phyloP scores from a whole-genome alignment of 2,113 vertebrate species.

The Octodon degus region DNA sequence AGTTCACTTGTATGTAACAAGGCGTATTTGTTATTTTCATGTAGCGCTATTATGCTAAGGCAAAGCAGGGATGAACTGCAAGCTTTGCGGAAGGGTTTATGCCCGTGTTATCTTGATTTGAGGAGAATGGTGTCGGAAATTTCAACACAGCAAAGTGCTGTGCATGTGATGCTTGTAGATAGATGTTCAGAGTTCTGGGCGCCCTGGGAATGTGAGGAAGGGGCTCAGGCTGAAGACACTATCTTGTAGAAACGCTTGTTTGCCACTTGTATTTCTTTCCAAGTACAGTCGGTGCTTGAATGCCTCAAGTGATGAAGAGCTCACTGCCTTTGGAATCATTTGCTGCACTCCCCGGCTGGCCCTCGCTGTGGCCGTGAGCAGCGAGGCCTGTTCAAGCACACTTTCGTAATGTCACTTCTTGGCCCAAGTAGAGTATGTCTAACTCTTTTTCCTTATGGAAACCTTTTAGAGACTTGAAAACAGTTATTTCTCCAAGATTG shows the following conservation, averaged over 20 bases:
- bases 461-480: neutral
- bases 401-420: neutral
- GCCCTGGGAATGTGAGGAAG: neutral
- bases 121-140: neutral
- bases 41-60: slow-evolving; percentile 2
- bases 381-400: neutral
- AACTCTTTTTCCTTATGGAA: neutral
- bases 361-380: neutral
- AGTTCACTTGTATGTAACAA: neutral
- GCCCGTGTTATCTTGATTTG: neutral
- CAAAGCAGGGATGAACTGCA: neutral
- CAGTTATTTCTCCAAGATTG: neutral
- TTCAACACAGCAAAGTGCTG: neutral
- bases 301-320: neutral
- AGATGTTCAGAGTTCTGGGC: slow-evolving; percentile 4
- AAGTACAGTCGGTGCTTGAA: neutral
- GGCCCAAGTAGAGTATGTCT: neutral
- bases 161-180: neutral
- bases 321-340: neutral
- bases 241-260: slow-evolving; percentile 16
- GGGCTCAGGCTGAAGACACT: neutral
- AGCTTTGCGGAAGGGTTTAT: neutral
- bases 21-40: slow-evolving; percentile 28
- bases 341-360: neutral
- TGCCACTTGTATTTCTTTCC: neutral